Percentiles rank a stretch among this genome's conserved stretches.
Conservation (phyloP, 2,113 vertebrate genomes). For the Hypomesus transpacificus region DNA sequence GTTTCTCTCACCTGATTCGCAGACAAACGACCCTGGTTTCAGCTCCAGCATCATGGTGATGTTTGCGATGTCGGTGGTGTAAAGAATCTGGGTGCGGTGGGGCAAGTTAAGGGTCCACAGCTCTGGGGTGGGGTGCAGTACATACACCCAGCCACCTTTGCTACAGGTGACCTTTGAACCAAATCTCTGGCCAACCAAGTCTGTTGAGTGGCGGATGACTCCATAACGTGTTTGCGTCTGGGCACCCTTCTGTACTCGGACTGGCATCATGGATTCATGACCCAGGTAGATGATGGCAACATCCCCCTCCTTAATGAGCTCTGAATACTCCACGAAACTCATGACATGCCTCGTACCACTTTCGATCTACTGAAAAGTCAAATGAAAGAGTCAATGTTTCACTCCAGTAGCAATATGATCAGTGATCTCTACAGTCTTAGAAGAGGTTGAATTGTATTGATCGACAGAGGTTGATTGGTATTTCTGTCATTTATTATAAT, state of each 20-base stretch:
- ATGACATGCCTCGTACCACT: conserved; percentile 56
- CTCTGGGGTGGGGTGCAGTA: conserved; percentile 93
- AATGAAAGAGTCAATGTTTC: neutral
- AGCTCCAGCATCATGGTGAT: conserved; percentile 98
- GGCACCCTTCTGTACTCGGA: conserved; percentile 83
- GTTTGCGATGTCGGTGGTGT: conserved; percentile 92
- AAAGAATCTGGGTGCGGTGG: conserved; percentile 95
- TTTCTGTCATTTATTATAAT: no score
- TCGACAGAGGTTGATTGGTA: no score
- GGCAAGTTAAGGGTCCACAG: conserved; percentile 93
- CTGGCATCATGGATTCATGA: conserved; percentile 86
- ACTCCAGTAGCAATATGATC: no score
- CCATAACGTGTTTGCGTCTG: conserved; percentile 95
- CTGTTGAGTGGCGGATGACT: conserved; percentile 86
- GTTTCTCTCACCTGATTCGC: conserved; percentile 85
- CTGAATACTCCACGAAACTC: conserved; percentile 91
- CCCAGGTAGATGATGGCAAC: conserved; percentile 88
- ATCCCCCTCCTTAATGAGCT: conserved; percentile 86
- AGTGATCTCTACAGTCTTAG: no score
- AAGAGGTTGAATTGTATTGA: no score
- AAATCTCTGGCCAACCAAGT: conserved; percentile 88
- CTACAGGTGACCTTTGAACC: conserved; percentile 95
- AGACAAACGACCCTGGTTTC: conserved; percentile 91
- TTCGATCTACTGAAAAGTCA: neutral
- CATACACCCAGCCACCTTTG: conserved; percentile 94